Conservation (phyloP, 2,888 invertebrate species). For the Octonoba sinensis region DNA sequence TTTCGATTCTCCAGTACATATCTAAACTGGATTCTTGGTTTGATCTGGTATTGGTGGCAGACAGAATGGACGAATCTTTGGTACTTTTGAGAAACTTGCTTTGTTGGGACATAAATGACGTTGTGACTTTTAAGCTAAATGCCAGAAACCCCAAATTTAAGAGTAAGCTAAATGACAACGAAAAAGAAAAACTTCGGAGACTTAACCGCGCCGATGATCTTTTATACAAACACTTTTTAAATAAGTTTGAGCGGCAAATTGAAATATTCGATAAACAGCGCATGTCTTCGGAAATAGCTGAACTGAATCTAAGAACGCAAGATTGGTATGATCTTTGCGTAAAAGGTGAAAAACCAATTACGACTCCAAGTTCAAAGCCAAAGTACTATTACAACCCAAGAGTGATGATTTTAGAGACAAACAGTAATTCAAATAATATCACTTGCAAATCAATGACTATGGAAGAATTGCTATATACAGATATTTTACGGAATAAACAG, state of each 20-base stretch:
- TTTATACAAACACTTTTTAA: conserved; percentile 64
- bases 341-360: conserved; percentile 29
- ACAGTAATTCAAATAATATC: conserved; percentile 36
- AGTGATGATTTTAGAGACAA: conserved; percentile 52
- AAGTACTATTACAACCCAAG: conserved; percentile 44
- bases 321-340: conserved; percentile 66
- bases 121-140: conserved; percentile 68
- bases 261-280: conserved; percentile 60
- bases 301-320: conserved; percentile 47
- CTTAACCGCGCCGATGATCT: conserved; percentile 64
- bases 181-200: conserved; percentile 33
- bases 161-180: conserved; percentile 49
- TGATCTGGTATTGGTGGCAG: conserved; percentile 69
- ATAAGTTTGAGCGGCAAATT: conserved; percentile 63
- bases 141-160: conserved; percentile 64
- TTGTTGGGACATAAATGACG: conserved; percentile 69
- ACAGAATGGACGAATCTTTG: conserved; percentile 69
- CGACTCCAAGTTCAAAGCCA: conserved; percentile 12
- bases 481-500: conserved; percentile 39
- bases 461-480: conserved; percentile 62
- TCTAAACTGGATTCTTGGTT: conserved; percentile 68
- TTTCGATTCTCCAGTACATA: conserved; percentile 65
- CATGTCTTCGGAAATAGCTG: conserved; percentile 57
- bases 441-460: conserved; percentile 63
- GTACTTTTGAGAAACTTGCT: conserved; percentile 68